A percentile compares a stretch with the other conserved stretches of the same genome.
These are phyloP conservation scores for Oxyura jamaicensis DNA, from an alignment of 2,113 vertebrate species.

Conservation along the genomic window DNA sequence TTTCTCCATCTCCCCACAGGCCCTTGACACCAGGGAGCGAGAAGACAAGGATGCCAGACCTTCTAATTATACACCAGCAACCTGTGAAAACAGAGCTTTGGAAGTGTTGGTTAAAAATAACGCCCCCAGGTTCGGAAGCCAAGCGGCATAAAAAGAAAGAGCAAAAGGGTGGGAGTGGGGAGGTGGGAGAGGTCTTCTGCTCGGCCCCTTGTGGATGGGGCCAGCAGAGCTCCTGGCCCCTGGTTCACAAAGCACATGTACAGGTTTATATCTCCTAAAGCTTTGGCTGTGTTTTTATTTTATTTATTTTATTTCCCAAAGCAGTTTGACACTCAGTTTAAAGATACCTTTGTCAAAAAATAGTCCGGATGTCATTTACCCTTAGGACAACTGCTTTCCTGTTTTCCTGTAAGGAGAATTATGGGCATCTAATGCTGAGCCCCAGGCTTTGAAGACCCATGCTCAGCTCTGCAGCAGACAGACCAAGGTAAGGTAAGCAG, in stretches of 20 bases:
- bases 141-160: not conserved
- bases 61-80: constrained; percentile 55
- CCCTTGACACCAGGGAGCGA: not conserved
- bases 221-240: not conserved
- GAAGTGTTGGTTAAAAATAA: not conserved
- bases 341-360: not conserved
- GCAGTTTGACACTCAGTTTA: not conserved
- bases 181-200: not conserved
- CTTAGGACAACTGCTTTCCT: not conserved
- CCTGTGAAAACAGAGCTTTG: not conserved
- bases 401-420: not conserved
- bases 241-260: accelerated
- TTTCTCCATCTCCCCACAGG: not conserved
- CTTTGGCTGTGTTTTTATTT: not conserved
- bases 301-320: not conserved
- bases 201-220: accelerated
- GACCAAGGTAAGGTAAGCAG: not conserved
- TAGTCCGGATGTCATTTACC: not conserved
- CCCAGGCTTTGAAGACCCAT: not conserved
- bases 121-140: not conserved
- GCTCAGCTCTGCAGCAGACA: not conserved
- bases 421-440: not conserved
- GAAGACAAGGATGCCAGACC: constrained; percentile 55
- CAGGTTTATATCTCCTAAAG: not conserved
- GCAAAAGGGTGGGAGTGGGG: not conserved